phyloP scores from a whole-genome alignment of 2,888 invertebrate species.

The Metallyticus violacea region DNA sequence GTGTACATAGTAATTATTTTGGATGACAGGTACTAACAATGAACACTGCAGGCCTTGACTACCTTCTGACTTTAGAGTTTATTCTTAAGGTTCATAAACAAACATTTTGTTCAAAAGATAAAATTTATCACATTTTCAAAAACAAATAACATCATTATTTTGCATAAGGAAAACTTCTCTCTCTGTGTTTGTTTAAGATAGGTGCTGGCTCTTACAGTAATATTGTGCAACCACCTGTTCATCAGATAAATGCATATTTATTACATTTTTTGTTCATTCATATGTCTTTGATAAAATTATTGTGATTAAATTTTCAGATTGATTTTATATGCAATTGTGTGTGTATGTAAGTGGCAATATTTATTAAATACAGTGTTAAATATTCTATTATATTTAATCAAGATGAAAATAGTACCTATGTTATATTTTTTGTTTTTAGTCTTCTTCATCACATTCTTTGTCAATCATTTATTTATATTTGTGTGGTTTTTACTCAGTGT shows the following conservation, averaged over 20 bases:
- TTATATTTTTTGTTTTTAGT: neutral
- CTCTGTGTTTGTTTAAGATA: no score
- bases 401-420: neutral
- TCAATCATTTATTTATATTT: neutral
- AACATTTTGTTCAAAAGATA: no score
- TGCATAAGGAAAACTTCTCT: no score
- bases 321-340: no score
- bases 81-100: no score
- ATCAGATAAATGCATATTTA: neutral
- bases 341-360: neutral
- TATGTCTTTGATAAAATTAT: neutral
- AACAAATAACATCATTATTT: no score
- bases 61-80: no score
- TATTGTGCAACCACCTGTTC: neutral
- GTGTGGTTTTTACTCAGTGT: neutral
- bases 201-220: no score
- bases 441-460: neutral
- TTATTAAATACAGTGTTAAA: neutral
- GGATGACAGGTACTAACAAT: no score
- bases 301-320: neutral
- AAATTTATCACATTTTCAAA: no score
- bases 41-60: no score
- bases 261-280: neutral
- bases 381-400: neutral
- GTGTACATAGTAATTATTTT: no score